These are phyloP conservation scores for Eidolon helvum DNA, from an alignment of 2,113 vertebrate species.

Conservation along the genomic window DNA sequence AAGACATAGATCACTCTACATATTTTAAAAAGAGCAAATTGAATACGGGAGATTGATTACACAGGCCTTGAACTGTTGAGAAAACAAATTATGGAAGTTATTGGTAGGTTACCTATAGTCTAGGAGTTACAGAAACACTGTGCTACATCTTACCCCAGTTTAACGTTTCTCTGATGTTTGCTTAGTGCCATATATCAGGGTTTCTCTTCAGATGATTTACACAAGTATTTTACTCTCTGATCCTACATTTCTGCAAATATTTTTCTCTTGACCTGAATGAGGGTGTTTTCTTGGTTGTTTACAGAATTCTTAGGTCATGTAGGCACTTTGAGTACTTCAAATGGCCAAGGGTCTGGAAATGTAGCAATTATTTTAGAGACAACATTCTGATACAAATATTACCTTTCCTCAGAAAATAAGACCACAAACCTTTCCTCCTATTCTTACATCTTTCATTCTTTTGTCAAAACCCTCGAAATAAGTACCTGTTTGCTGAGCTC, in stretches of 20 bases:
- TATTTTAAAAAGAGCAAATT: neutral
- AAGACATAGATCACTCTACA: neutral
- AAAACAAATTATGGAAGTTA: neutral
- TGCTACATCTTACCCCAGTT: fast-evolving
- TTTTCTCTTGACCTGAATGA: neutral
- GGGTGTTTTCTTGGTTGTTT: neutral
- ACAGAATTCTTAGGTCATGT: neutral
- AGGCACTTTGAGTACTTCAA: neutral
- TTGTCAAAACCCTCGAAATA: neutral
- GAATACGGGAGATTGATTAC: neutral
- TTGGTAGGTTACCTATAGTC: neutral
- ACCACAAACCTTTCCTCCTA: neutral
- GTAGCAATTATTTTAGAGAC: neutral
- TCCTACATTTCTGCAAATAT: neutral
- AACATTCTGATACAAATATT: neutral
- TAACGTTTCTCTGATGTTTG: neutral
- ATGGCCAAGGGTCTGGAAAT: neutral
- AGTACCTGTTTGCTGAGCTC: neutral
- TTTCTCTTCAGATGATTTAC: neutral
- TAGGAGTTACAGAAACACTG: neutral
- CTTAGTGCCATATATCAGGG: neutral
- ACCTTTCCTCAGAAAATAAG: neutral
- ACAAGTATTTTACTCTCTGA: neutral
- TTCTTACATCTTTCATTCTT: neutral
- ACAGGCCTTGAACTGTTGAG: neutral